Percentiles rank a stretch among this genome's conserved stretches.
Evolutionary conservation across 1,140 invertebrate genomes (phyloP).

Genomic region (Bathynomus jamesi): DNA sequence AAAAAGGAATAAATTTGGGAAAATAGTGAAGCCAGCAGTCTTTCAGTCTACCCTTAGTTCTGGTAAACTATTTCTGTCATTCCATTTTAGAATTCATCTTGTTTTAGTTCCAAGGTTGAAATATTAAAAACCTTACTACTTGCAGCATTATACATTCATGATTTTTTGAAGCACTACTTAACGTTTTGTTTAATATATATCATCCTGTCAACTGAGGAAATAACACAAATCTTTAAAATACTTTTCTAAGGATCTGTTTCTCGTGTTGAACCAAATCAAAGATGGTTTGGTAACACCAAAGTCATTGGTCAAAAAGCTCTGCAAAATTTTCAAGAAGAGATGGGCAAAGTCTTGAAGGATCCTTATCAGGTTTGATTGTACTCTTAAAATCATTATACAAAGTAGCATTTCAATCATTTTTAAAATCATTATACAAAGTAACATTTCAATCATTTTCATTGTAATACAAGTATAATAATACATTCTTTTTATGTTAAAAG

Average conservation of each 20-base stretch:
- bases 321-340: slow-evolving; percentile 94
- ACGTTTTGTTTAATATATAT: background rate
- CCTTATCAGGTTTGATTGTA: slow-evolving; percentile 90
- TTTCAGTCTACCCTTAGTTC: slow-evolving; percentile 84
- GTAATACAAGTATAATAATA: background rate
- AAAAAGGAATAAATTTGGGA: slow-evolving; percentile 79
- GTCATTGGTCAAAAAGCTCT: slow-evolving; percentile 87
- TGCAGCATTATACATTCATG: background rate
- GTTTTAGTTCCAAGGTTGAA: background rate
- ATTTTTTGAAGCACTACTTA: too few species aligned
- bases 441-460: background rate
- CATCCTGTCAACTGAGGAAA: background rate
- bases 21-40: slow-evolving; percentile 87
- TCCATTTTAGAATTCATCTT: background rate
- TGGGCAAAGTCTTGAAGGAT: slow-evolving; percentile 87
- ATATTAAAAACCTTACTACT: background rate
- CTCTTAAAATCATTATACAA: too few species aligned
- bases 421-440: background rate
- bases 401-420: background rate
- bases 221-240: background rate
- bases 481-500: background rate
- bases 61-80: slow-evolving; percentile 47
- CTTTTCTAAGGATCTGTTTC: slow-evolving; percentile 56
- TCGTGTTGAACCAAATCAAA: slow-evolving; percentile 90
- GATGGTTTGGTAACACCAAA: slow-evolving; percentile 93